Base-by-base conservation (phyloP, 2,113 vertebrate genomes). In the Prinia subflava region DNA sequence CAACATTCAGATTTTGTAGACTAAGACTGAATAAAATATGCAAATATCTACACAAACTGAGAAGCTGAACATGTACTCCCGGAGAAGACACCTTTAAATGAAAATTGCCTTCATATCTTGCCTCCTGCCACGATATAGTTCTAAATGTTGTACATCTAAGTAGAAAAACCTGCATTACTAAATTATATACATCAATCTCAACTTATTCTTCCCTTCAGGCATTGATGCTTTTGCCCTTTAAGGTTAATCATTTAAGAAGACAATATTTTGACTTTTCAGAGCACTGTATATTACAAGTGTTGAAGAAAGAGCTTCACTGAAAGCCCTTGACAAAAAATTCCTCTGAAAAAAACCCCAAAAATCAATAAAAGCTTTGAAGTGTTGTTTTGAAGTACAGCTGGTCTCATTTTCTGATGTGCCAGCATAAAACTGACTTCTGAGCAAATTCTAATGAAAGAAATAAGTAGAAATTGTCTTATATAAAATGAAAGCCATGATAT, bases 311-410 rank as follows among this genome's bases (percentile, higher is more conserved):
- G 90, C 71, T 84, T 89, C 67, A 64, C 47, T 84, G 71, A 93
- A 96, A 90, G 62, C 76, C 73, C 82, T 84, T 94, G 84, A 96
- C 24, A 67, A 97, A 96, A 92, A 41, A 83, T 60, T 87, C 56
- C 88, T 91, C 88, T 89, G 78, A 64, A 96, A 94, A 94, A 87
- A 8, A 5, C 0, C 11, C 25, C 15, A 9, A 55, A 95, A 95
- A 96, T 97, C 95, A 96, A 96, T 95, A 95, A 83, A 91, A 89
- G 52, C 90, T 96, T 96, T 96, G 90, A 97, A 97, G 89, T 90
- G 92, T 50, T 91, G 82, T 83, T 95, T 88, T 95, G 79, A 97
- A 91, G 78, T 91, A 96, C 79, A 95, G 87, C 76, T 77, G 60
- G 93, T 89, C 63, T 94, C 69, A 82, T 96, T 96, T 97, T 96